A percentile compares a stretch with the other conserved stretches of the same genome.
These are phyloP conservation scores for Seriola rivoliana DNA, from an alignment of 2,113 vertebrate species.

Conservation along the genomic window DNA sequence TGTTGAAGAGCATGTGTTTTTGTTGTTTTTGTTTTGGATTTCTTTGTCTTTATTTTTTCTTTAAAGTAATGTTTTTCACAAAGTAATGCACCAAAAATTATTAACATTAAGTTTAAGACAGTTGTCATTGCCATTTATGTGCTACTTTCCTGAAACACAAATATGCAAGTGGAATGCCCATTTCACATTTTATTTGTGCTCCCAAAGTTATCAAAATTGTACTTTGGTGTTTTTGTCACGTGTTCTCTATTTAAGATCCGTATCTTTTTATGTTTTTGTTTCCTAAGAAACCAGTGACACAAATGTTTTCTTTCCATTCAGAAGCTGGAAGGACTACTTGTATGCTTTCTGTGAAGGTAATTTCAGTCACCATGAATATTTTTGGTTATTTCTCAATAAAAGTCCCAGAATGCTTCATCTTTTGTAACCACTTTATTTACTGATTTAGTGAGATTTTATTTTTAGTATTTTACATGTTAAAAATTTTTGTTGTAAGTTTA, in stretches of 20 bases:
- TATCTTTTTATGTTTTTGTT: conserved; percentile 38
- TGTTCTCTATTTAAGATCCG: conserved; percentile 35
- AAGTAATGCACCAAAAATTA: neutral
- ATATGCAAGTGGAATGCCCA: conserved; percentile 19
- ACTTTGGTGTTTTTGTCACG: conserved; percentile 18
- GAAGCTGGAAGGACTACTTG: conserved; percentile 48
- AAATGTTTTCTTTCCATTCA: conserved; percentile 39
- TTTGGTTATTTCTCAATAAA: conserved; percentile 73
- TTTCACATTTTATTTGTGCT: conserved; percentile 6
- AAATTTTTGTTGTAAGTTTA: neutral
- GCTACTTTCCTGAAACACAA: neutral
- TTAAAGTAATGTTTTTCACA: neutral
- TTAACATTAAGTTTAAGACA: neutral
- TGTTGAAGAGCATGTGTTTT: neutral
- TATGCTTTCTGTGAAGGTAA: conserved; percentile 87
- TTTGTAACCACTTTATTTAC: conserved; percentile 35
- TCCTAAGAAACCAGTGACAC: conserved; percentile 3
- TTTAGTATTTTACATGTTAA: neutral
- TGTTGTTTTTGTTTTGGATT: neutral
- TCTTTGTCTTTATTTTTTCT: conserved; percentile 10
- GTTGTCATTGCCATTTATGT: neutral
- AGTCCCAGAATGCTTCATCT: conserved; percentile 30
- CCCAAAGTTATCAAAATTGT: conserved; percentile 5
- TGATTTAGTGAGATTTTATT: neutral
- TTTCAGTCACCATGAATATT: conserved; percentile 30